These are phyloP conservation scores for Ylistrum balloti DNA, from an alignment of 1,140 invertebrate species.

Conservation along the genomic window DNA sequence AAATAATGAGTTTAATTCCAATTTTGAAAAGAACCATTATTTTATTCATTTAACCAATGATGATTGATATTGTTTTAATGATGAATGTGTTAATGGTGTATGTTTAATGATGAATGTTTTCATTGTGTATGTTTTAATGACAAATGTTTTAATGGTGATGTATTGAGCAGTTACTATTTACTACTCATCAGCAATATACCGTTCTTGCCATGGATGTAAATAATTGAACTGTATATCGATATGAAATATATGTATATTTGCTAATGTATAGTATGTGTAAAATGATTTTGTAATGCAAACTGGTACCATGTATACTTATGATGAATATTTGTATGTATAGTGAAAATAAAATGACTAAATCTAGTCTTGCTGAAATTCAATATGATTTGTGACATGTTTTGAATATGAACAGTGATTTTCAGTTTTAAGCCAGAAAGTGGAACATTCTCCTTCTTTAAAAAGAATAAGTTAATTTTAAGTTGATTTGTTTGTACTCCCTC, in stretches of 20 bases:
- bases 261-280: constrained; percentile 31
- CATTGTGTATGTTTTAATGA: not conserved
- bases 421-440: constrained; percentile 14
- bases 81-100: not conserved
- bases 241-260: constrained; percentile 28
- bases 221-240: not conserved
- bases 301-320: constrained; percentile 1
- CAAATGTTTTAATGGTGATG: not conserved
- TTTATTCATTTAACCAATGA: not conserved
- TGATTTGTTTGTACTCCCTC: too few species aligned
- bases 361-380: constrained; percentile 31
- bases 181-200: constrained; percentile 38
- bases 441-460: not conserved
- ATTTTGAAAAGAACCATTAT: constrained; percentile 20
- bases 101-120: too few species aligned
- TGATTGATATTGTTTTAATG: not conserved
- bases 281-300: constrained; percentile 26
- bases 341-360: constrained; percentile 21
- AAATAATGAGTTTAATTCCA: constrained; percentile 3
- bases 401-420: not conserved
- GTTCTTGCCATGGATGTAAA: constrained; percentile 28
- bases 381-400: constrained; percentile 27
- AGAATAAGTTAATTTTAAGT: too few species aligned
- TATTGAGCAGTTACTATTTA: constrained; percentile 11
- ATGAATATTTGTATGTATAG: not conserved